Percentiles rank a stretch among this genome's conserved stretches.
Conservation (phyloP, 2,113 vertebrate species). For the Leptobrachium ailaonicum region DNA sequence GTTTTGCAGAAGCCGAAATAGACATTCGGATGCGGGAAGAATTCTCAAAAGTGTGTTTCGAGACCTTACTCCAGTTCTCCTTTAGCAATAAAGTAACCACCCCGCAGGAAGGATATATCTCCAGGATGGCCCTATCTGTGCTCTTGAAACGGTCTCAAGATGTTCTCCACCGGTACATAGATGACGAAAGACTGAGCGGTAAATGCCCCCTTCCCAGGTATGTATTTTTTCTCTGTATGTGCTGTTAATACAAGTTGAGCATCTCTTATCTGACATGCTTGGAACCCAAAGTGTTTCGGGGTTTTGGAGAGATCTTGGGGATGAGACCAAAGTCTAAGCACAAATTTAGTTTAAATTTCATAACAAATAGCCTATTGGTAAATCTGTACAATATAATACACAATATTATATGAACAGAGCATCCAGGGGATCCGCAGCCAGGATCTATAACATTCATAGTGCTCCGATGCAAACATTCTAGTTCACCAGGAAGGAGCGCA, state of each 20-base stretch:
- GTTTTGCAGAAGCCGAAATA: slow-evolving; percentile 90
- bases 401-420: too few relatives aligned
- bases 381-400: too few relatives aligned
- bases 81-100: slow-evolving; percentile 97
- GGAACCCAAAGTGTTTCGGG: too few relatives aligned
- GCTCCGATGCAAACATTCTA: too few relatives aligned
- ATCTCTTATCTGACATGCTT: too few relatives aligned
- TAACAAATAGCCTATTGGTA: too few relatives aligned
- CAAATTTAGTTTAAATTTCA: too few relatives aligned
- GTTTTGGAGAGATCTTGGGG: too few relatives aligned
- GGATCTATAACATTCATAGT: too few relatives aligned
- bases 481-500: too few relatives aligned
- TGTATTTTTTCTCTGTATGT: slow-evolving; percentile 13
- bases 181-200: slow-evolving; percentile 94
- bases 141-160: slow-evolving; percentile 94
- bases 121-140: slow-evolving; percentile 94
- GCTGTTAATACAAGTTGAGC: neutral
- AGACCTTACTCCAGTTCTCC: slow-evolving; percentile 96
- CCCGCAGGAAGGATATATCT: slow-evolving; percentile 97
- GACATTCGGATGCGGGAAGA: slow-evolving; percentile 95
- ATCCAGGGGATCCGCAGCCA: too few relatives aligned
- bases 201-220: slow-evolving; percentile 96
- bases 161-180: slow-evolving; percentile 88
- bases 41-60: slow-evolving; percentile 98
- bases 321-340: too few relatives aligned